These are phyloP conservation scores for Argyresthia albistria DNA, from an alignment of 2,888 invertebrate species.

Conservation along the genomic window DNA sequence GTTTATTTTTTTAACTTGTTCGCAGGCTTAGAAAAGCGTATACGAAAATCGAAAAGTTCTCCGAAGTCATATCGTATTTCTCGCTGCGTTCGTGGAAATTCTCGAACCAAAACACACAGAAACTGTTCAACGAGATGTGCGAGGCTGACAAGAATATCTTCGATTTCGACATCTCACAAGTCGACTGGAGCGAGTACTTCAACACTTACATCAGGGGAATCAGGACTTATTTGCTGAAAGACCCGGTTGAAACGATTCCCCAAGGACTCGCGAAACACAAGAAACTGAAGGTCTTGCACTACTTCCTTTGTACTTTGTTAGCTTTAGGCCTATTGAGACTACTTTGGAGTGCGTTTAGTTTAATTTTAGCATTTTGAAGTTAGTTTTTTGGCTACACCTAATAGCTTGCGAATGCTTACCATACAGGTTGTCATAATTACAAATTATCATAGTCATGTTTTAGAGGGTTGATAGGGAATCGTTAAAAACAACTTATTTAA, in stretches of 20 bases:
- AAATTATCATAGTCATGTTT: too few relatives aligned
- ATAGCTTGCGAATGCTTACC: too few relatives aligned
- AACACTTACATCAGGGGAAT: slow-evolving; percentile 78
- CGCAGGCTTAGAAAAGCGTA: slow-evolving; percentile 81
- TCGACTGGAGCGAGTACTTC: slow-evolving; percentile 81
- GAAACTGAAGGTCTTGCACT: slow-evolving; percentile 30
- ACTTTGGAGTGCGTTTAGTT: background rate
- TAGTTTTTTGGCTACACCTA: background rate
- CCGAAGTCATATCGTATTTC: slow-evolving; percentile 81
- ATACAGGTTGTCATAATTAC: too few relatives aligned
- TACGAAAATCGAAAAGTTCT: slow-evolving; percentile 80
- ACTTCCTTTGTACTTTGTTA: slow-evolving; percentile 7
- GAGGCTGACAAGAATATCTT: slow-evolving; percentile 73
- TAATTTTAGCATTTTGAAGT: background rate
- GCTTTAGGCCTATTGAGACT: background rate
- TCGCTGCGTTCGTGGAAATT: slow-evolving; percentile 81
- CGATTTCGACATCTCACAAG: slow-evolving; percentile 74
- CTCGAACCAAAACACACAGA: slow-evolving; percentile 69
- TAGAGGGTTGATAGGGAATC: too few relatives aligned
- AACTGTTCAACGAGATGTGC: slow-evolving; percentile 65
- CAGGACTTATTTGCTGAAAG: slow-evolving; percentile 82
- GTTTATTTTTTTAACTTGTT: slow-evolving; percentile 7
- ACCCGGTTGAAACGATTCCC: slow-evolving; percentile 78
- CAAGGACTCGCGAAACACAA: slow-evolving; percentile 61
- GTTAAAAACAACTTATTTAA: too few relatives aligned